Percentiles rank a stretch among this genome's conserved stretches.
phyloP scores from a whole-genome alignment of 1,140 invertebrate species.

The Neodiprion virginianus region DNA sequence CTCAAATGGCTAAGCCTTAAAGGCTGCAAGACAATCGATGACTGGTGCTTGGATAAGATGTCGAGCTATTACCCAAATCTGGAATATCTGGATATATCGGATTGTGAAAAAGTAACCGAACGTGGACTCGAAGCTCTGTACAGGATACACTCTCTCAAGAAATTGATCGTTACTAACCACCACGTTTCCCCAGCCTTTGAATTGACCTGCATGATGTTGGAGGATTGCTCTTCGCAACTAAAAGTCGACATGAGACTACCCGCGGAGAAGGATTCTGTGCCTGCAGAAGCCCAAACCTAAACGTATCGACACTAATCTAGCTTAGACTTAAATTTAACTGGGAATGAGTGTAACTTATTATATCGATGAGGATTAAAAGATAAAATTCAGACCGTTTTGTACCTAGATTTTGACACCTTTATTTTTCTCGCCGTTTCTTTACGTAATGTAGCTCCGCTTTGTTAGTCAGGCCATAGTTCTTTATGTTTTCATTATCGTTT shows the following conservation, averaged over 20 bases:
- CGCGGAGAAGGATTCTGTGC: not conserved
- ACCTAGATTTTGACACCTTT: constrained; percentile 14
- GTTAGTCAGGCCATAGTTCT: constrained; percentile 52
- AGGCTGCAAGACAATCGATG: constrained; percentile 71
- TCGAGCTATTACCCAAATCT: constrained; percentile 66
- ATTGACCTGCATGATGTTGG: constrained; percentile 65
- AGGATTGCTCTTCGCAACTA: constrained; percentile 57
- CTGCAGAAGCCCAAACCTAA: too few relatives aligned
- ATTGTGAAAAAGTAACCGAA: constrained; percentile 70
- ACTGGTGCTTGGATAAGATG: constrained; percentile 78
- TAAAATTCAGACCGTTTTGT: constrained; percentile 9
- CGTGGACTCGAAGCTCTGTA: constrained; percentile 72
- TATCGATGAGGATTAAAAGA: not conserved
- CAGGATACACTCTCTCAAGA: constrained; percentile 64
- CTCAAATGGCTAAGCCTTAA: constrained; percentile 72
- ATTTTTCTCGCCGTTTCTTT: constrained; percentile 48
- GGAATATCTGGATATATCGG: constrained; percentile 77
- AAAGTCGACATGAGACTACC: constrained; percentile 35
- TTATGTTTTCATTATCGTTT: constrained; percentile 50
- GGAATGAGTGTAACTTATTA: not conserved
- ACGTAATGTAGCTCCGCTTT: constrained; percentile 46
- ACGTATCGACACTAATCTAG: not conserved
- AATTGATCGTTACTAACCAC: constrained; percentile 61
- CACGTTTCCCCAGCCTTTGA: constrained; percentile 55
- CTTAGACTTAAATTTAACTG: not conserved